phyloP scores from a whole-genome alignment of 2,113 vertebrate species.

The Amphilophus citrinellus region DNA sequence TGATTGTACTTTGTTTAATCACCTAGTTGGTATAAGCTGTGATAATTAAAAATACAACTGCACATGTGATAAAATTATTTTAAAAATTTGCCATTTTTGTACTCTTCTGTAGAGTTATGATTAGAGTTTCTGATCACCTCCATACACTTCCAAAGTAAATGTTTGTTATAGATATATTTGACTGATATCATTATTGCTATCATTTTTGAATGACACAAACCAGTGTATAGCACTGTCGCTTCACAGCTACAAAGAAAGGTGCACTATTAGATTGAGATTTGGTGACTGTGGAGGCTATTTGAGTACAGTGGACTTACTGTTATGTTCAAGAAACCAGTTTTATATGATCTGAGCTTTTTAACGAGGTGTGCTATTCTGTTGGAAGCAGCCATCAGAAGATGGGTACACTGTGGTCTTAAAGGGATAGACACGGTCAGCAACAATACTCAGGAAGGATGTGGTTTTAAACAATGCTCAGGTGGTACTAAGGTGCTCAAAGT shows the following conservation, averaged over 20 bases:
- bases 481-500: background rate
- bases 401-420: background rate
- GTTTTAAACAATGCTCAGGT: background rate
- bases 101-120: background rate
- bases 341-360: too few relatives aligned
- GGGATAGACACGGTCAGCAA: background rate
- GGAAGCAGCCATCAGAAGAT: background rate
- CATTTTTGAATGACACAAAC: background rate
- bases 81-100: background rate
- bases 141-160: too few relatives aligned
- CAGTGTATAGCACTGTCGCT: background rate
- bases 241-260: background rate
- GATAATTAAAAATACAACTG: background rate
- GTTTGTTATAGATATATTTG: background rate
- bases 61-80: background rate
- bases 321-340: too few relatives aligned
- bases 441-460: background rate
- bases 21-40: background rate
- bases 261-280: background rate
- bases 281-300: background rate
- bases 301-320: background rate
- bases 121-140: background rate
- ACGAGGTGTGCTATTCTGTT: background rate
- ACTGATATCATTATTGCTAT: background rate
- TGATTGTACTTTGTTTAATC: background rate